Evolutionary conservation across 2,797 vertebrate genomes (phyloP).

Genomic region (Macropodus opercularis): DNA sequence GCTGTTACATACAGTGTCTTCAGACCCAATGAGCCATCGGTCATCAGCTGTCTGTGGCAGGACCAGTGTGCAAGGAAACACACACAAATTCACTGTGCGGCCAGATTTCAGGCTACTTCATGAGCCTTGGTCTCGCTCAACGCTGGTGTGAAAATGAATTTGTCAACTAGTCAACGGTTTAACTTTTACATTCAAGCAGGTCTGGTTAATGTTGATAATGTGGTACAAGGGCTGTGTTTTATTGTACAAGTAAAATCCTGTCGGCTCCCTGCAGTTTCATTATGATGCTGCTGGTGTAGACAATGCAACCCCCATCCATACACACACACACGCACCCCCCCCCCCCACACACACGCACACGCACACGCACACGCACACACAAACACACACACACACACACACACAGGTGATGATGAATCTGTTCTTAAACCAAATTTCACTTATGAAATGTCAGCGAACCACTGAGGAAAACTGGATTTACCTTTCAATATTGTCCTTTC

Average conservation of each 20-base stretch:
- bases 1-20: conserved; percentile 41
- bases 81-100: not conserved
- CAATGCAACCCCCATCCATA: too few relatives aligned
- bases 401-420: not conserved
- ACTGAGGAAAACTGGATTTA: conserved; percentile 27
- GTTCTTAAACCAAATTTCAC: conserved; percentile 21
- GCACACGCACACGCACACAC: conserved; percentile 1
- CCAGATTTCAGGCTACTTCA: conserved; percentile 6
- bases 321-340: conserved; percentile 3
- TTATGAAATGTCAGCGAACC: conserved; percentile 18
- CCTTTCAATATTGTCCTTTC: conserved; percentile 25
- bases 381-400: conserved; percentile 2
- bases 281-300: not conserved
- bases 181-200: too few relatives aligned
- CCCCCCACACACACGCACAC: conserved; percentile 23
- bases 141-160: too few relatives aligned
- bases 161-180: too few relatives aligned
- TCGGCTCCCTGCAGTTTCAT: not conserved
- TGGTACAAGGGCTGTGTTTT: too few relatives aligned
- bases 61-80: conserved; percentile 8
- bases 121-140: too few relatives aligned
- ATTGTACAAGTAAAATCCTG: not conserved
- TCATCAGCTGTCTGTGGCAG: conserved; percentile 27
- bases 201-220: too few relatives aligned
- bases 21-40: conserved; percentile 39